A percentile compares a stretch with the other conserved stretches of the same genome.
Conservation (phyloP, 2,888 invertebrate species). For the Salticus scenicus region DNA sequence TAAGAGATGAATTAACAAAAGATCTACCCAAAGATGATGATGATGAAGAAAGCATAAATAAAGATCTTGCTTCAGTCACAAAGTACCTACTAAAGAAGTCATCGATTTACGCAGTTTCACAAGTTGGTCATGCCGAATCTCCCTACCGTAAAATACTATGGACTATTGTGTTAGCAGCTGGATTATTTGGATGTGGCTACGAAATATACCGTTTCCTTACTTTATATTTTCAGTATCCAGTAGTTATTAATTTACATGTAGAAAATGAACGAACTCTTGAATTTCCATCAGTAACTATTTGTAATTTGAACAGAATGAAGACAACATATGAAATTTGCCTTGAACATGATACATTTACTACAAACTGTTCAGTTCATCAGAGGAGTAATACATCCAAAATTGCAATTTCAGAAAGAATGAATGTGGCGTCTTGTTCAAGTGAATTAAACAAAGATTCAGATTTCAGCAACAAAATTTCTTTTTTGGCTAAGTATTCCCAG, state of each 20-base stretch:
- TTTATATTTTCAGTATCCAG: slow-evolving; percentile 47
- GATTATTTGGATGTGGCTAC: slow-evolving; percentile 16
- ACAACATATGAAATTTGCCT: background rate
- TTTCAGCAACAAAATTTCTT: background rate
- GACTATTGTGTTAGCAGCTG: slow-evolving; percentile 9
- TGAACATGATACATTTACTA: background rate
- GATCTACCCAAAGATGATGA: background rate
- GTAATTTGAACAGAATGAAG: slow-evolving; percentile 34
- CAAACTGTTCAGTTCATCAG: background rate
- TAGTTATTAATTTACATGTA: slow-evolving; percentile 36
- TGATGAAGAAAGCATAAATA: background rate
- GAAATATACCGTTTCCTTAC: slow-evolving; percentile 31
- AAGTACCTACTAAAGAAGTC: slow-evolving; percentile 34
- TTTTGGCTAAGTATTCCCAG: background rate
- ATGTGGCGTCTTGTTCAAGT: background rate
- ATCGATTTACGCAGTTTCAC: slow-evolving; percentile 13
- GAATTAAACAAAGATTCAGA: background rate
- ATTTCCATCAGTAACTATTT: slow-evolving; percentile 54
- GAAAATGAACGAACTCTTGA: background rate
- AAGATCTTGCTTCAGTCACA: background rate
- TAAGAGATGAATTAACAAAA: background rate
- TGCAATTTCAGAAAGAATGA: background rate
- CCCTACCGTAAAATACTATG: slow-evolving; percentile 23
- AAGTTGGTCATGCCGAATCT: slow-evolving; percentile 9
- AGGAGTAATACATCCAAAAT: background rate